These are phyloP conservation scores for Iphiclides podalirius DNA, from an alignment of 2,888 invertebrate species.

Conservation along the genomic window DNA sequence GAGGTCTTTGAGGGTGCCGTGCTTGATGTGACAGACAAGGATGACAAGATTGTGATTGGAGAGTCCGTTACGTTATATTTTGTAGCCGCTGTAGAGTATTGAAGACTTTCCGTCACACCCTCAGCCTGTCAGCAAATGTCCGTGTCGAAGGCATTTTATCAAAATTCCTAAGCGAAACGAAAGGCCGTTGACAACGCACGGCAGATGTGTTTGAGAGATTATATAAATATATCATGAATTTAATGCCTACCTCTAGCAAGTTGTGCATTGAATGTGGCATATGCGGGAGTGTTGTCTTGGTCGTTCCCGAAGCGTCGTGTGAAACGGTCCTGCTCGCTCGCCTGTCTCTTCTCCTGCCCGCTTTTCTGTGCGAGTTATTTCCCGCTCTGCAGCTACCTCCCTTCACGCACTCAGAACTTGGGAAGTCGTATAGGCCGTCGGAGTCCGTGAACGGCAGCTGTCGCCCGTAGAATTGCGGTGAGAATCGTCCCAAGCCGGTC, in stretches of 20 bases:
- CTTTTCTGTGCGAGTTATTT: constrained; percentile 79
- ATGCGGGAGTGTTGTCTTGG: constrained; percentile 78
- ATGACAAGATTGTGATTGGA: too few species aligned
- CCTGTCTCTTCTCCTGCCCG: constrained; percentile 82
- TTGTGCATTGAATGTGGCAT: constrained; percentile 78
- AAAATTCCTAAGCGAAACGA: too few species aligned
- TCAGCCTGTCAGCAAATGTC: too few species aligned
- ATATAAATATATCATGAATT: too few species aligned
- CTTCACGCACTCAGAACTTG: constrained; percentile 85
- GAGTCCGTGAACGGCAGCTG: constrained; percentile 88
- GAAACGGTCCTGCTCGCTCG: constrained; percentile 77
- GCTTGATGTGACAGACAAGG: too few species aligned
- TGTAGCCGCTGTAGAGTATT: too few species aligned
- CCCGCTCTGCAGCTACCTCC: constrained; percentile 75
- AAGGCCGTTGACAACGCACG: too few species aligned
- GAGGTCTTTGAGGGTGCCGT: too few species aligned
- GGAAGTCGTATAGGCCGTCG: constrained; percentile 89
- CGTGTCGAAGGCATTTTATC: too few species aligned
- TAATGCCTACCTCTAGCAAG: constrained; percentile 82
- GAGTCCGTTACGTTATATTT: too few species aligned
- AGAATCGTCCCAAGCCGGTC: constrained; percentile 84
- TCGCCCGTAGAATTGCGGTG: constrained; percentile 86
- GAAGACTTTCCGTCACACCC: too few species aligned
- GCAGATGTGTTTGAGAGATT: too few species aligned
- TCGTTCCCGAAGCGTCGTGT: constrained; percentile 53